phyloP scores from a whole-genome alignment of 1,140 invertebrate genomes.

The Drosophila nasuta region DNA sequence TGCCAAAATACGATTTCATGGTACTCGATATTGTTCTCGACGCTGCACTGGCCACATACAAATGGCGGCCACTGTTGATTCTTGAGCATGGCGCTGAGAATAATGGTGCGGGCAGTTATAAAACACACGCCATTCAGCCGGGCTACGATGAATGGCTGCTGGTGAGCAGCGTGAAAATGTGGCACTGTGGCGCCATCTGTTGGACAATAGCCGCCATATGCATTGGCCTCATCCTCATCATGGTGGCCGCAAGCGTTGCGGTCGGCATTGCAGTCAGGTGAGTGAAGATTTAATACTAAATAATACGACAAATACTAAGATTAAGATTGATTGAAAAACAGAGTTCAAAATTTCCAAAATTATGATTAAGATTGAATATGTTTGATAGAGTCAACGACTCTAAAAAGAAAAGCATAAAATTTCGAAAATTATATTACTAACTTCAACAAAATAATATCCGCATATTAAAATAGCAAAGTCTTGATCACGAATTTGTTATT shows the following conservation, averaged over 20 bases:
- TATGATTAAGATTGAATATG: too few species aligned
- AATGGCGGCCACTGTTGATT: conserved; percentile 81
- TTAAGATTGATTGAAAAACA: too few species aligned
- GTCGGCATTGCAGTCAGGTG: conserved; percentile 78
- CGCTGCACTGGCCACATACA: conserved; percentile 33
- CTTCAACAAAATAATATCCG: too few species aligned
- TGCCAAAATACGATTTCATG: conserved; percentile 80
- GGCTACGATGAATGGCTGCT: conserved; percentile 81
- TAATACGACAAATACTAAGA: neutral
- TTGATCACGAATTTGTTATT: too few species aligned
- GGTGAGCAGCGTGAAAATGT: conserved; percentile 71
- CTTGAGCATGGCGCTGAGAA: conserved; percentile 61
- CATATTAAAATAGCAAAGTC: too few species aligned
- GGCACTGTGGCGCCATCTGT: conserved; percentile 81
- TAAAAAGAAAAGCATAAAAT: too few species aligned
- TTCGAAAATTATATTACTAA: too few species aligned
- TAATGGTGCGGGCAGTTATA: conserved; percentile 52
- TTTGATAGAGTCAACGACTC: too few species aligned
- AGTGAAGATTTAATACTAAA: conserved; percentile 31
- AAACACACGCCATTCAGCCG: conserved; percentile 78
- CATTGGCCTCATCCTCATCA: conserved; percentile 65
- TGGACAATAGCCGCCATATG: conserved; percentile 79
- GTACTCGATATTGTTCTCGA: conserved; percentile 77
- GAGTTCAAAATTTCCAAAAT: too few species aligned
- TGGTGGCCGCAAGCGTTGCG: conserved; percentile 72